Evolutionary conservation across 2,113 vertebrate species (phyloP), one percentile per base, ranked within the genome.

Genomic region (Rhagologus leucostigma): DNA sequence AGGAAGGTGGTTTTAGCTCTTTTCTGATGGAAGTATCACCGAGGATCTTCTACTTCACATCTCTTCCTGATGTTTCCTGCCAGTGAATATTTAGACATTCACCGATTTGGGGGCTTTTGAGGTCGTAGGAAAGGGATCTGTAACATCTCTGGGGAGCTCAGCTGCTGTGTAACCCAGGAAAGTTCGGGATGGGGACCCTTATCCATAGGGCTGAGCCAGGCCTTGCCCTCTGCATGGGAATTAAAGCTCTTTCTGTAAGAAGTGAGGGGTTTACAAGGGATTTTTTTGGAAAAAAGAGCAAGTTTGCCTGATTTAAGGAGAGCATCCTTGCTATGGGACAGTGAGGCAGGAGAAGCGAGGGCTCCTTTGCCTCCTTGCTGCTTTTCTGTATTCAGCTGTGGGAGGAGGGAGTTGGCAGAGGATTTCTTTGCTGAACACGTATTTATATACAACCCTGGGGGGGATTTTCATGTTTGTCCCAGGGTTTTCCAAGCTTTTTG

Each of bases 51-150:
- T n/a, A 6, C 21, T 29, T 52, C 50, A 20, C 33, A 11, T 55
- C 14, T 73, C 16, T 75, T 67, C 21, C 60, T 53, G 44, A 3
- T 26, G 20, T 37, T 84, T 62, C 13, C 53, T 50, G 26, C 4
- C 29, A 23, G 35, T 4, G 49, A 65, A 47, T 37, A 35, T 32
- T 78, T 46, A 14, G 13, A 7, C 7, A 42, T 71, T 59, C 41
- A 3, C 7, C 4, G 11, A 0, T 50, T 0, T 55, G 49, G 62
- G 20, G 10, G 39, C 8, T 83, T 85, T 50, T 2, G 9, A 47
- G 42, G 11, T 37, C 2, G 1, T 3, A 56, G 37, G 55, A 16
- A 49, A 44, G 47, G 1, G 4, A 13, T 22, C 3, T 0, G 0
- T 11, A 19, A 6, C 7, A 4, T 1, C 4, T 15, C 27, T 22